phyloP scores from a whole-genome alignment of 2,113 vertebrate genomes.

The Eonycteris spelaea region DNA sequence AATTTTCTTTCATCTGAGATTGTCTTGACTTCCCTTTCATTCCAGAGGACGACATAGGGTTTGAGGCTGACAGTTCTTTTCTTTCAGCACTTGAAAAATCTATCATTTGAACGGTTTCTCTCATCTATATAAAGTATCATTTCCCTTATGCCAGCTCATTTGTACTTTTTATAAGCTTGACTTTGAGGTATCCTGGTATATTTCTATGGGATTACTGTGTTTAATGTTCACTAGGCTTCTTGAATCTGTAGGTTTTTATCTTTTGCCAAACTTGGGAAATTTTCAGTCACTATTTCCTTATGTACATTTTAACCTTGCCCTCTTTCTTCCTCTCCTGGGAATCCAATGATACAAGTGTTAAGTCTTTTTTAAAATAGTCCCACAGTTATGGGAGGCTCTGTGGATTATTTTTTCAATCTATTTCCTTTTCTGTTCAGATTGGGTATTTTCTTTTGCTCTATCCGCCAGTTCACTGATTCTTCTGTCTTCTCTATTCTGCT shows the following conservation, averaged over 20 bases:
- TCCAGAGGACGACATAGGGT: neutral
- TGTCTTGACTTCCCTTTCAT: neutral
- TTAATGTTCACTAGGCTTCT: neutral
- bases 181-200: neutral
- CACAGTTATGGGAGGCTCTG: neutral
- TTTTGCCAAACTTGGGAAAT: neutral
- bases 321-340: neutral
- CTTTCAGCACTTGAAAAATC: neutral
- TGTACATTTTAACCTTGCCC: neutral
- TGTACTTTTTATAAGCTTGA: neutral
- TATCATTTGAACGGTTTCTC: neutral
- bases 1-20: neutral
- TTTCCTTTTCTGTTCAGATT: neutral
- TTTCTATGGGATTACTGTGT: neutral
- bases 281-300: neutral
- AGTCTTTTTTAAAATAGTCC: neutral
- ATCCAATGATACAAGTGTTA: neutral
- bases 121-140: neutral
- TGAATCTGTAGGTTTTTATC: neutral
- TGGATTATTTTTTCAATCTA: neutral
- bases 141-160: neutral
- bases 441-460: neutral
- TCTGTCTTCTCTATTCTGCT: neutral
- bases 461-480: neutral
- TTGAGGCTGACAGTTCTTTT: neutral